Percentiles rank a stretch among this genome's conserved stretches.
Conservation (phyloP, 2,888 invertebrate genomes). For the Crepidodera aurea region DNA sequence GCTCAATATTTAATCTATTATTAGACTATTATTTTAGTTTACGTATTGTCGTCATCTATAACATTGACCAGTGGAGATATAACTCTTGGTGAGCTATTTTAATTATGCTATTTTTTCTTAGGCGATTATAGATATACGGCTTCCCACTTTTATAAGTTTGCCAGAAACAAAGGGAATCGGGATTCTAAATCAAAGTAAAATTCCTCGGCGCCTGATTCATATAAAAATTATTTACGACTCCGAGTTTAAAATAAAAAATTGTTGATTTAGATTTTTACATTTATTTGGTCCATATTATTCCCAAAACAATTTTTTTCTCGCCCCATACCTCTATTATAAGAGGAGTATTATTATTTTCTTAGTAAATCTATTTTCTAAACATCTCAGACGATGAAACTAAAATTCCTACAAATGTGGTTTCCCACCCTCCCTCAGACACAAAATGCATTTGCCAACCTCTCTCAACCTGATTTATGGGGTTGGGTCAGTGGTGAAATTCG, state of each 20-base stretch:
- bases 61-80: slow-evolving; percentile 32
- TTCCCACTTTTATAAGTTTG: slow-evolving; percentile 15
- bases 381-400: not conserved
- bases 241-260: too few species aligned
- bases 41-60: slow-evolving; percentile 39
- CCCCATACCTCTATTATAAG: too few species aligned
- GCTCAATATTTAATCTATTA: slow-evolving; percentile 32
- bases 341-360: too few species aligned
- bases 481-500: slow-evolving; percentile 58
- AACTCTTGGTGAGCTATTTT: slow-evolving; percentile 34
- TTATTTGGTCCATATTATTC: too few species aligned
- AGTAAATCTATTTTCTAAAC: not conserved
- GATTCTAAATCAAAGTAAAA: slow-evolving; percentile 6
- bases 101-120: slow-evolving; percentile 37
- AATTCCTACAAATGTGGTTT: slow-evolving; percentile 2
- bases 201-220: slow-evolving; percentile 1
- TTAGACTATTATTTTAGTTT: slow-evolving; percentile 40
- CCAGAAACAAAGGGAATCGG: slow-evolving; percentile 1
- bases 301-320: too few species aligned
- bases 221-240: slow-evolving; percentile 11
- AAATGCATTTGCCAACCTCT: slow-evolving; percentile 24
- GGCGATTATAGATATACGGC: slow-evolving; percentile 19
- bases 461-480: slow-evolving; percentile 55
- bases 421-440: not conserved
- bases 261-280: too few species aligned